Evolutionary conservation across 2,113 vertebrate genomes (phyloP).

Genomic region (Ciconia maguari): DNA sequence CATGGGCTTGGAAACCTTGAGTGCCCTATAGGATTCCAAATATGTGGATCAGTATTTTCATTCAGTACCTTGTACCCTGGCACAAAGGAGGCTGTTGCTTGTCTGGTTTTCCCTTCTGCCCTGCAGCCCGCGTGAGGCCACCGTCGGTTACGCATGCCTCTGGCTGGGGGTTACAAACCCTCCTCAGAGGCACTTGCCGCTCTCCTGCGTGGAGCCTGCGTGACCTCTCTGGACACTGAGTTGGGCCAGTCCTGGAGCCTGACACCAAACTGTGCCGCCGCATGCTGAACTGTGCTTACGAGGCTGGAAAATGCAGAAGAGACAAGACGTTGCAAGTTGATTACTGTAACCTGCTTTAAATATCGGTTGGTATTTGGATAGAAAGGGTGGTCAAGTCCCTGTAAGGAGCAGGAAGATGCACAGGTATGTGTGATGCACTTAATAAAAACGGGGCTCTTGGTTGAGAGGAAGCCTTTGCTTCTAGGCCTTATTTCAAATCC

Average conservation of each 20-base stretch:
- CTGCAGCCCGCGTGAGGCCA: neutral
- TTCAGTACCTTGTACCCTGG: neutral
- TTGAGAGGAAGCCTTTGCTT: neutral
- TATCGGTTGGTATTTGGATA: neutral
- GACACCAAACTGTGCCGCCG: neutral
- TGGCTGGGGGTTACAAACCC: neutral
- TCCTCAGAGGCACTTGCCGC: accelerated
- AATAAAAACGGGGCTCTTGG: neutral
- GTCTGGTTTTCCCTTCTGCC: neutral
- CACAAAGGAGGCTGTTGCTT: neutral
- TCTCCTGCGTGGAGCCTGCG: neutral
- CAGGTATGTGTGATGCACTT: accelerated
- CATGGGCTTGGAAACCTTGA: neutral
- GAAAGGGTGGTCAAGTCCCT: neutral
- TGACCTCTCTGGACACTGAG: accelerated
- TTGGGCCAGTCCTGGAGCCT: neutral
- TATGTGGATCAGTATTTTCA: neutral
- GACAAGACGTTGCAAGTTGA: neutral
- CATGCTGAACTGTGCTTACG: accelerated
- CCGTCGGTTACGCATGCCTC: accelerated
- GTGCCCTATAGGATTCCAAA: neutral
- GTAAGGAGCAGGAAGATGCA: neutral
- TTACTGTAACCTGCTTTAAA: neutral
- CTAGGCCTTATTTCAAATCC: neutral
- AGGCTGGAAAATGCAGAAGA: neutral